Conservation (phyloP, 2,888 invertebrate genomes). For the Pseudolycoriella hygida region DNA sequence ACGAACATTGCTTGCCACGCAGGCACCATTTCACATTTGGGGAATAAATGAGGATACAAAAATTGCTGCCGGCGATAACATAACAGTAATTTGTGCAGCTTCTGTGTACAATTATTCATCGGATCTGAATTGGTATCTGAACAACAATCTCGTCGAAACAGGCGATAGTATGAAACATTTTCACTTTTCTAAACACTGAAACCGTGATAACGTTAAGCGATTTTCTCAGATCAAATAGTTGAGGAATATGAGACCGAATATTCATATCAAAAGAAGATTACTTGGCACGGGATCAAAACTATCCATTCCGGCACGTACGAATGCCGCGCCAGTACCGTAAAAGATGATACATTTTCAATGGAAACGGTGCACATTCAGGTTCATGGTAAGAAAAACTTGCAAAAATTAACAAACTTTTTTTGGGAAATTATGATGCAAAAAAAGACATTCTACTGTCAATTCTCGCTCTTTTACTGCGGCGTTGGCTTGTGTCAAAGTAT, state of each 20-base stretch:
- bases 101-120: slow-evolving; percentile 34
- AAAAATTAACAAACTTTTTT: neutral
- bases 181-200: neutral
- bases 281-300: slow-evolving; percentile 22
- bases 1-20: neutral
- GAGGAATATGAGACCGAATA: slow-evolving; percentile 17
- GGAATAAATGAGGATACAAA: slow-evolving; percentile 17
- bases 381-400: neutral
- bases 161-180: neutral
- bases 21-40: slow-evolving; percentile 25
- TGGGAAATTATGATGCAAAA: too few relatives aligned
- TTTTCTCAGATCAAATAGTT: slow-evolving; percentile 10
- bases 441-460: too few relatives aligned
- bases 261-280: slow-evolving; percentile 23
- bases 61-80: slow-evolving; percentile 35
- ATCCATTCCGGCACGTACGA: slow-evolving; percentile 26
- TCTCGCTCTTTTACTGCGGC: too few relatives aligned
- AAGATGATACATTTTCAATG: slow-evolving; percentile 16
- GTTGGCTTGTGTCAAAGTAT: too few relatives aligned
- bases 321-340: slow-evolving; percentile 21
- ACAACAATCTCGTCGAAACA: slow-evolving; percentile 14
- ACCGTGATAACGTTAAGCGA: neutral
- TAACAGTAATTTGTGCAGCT: slow-evolving; percentile 38
- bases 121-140: slow-evolving; percentile 32
- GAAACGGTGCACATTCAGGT: slow-evolving; percentile 22